Conservation (phyloP, 2,797 vertebrate genomes). For the Echiichthys vipera region DNA sequence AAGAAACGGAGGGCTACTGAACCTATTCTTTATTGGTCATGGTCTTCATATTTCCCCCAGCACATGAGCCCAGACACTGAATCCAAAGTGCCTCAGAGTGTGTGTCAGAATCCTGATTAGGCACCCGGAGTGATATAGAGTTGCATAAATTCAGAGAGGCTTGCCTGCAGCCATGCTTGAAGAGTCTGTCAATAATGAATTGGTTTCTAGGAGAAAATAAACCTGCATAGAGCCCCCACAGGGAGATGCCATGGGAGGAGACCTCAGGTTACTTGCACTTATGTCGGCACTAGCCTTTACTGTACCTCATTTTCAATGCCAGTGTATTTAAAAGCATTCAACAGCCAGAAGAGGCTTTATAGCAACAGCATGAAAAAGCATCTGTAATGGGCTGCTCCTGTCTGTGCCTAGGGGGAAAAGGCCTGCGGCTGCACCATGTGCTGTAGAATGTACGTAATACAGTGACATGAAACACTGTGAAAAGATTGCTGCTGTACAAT, state of each 20-base stretch:
- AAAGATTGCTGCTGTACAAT: neutral
- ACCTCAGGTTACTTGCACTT: constrained; percentile 49
- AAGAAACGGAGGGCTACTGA: constrained; percentile 42
- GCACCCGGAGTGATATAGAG: constrained; percentile 41
- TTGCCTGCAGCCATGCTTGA: constrained; percentile 35
- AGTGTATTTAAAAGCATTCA: constrained; percentile 57
- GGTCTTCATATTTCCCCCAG: constrained; percentile 42
- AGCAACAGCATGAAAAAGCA: constrained; percentile 18
- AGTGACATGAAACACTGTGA: neutral
- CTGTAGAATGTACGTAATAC: constrained; percentile 34
- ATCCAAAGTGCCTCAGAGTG: constrained; percentile 46
- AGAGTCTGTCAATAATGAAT: constrained; percentile 70
- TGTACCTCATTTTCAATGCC: constrained; percentile 50
- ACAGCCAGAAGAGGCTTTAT: constrained; percentile 37
- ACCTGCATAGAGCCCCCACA: constrained; percentile 2
- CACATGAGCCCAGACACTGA: constrained; percentile 20
- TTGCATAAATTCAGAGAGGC: constrained; percentile 61
- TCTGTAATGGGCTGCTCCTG: constrained; percentile 43
- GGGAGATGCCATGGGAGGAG: constrained; percentile 39
- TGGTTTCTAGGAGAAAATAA: constrained; percentile 60
- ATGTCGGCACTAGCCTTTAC: constrained; percentile 25
- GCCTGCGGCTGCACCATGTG: constrained; percentile 9
- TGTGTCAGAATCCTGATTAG: constrained; percentile 62
- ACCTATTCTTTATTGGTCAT: constrained; percentile 44
- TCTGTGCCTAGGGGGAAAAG: constrained; percentile 25